Base-by-base conservation (phyloP, 2,888 invertebrate genomes). In the Noctua janthina region DNA sequence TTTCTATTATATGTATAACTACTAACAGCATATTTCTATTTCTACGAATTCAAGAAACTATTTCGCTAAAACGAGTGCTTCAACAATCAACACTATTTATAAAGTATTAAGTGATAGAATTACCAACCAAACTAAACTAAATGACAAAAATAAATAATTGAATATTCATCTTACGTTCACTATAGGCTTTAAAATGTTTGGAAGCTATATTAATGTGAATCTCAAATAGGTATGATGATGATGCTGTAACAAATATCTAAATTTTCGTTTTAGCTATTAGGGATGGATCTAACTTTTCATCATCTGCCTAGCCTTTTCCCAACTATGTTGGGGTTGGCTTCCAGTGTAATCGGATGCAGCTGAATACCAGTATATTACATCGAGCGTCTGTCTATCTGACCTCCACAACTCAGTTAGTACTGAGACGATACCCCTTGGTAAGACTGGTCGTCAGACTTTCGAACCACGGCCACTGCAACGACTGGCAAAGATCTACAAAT, bases 1-100 rank as follows among this genome's bases (percentile, higher is more conserved):
- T 76, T 74, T 74, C 83, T 86, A 39, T 3, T 39, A 39, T 1
- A 39, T 39, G 35, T 39, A 59, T 56, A 54, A 15, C 62, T 46
- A 79, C 59, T 23, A 69, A 82, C 54, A 62, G 39, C 46, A 85
- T 76, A 62, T 71, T 81, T 81, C 54, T 62, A 66, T 81, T 74
- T 71, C 72, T 74, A 86, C 66, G 64, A 76, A 66, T 62, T 46
- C 70, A 59, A 54, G 46, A 35, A 75, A 82, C 66, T 78, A 74
- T 84, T 35, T 72, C 71, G 62, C 64, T 72, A 64, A 62, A 62
- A 67, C 29, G 43, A 56, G 68, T 85, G 74, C 87, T 66, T 66
- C 51, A 72, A 64, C 39, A 80, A 64, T 62, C 43, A 79, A 75
- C 54, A 62, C 62, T 67, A 67, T 64, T 69, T 71, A 17, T 76